phyloP scores from a whole-genome alignment of 2,888 invertebrate genomes.

The Nephrotoma flavescens region DNA sequence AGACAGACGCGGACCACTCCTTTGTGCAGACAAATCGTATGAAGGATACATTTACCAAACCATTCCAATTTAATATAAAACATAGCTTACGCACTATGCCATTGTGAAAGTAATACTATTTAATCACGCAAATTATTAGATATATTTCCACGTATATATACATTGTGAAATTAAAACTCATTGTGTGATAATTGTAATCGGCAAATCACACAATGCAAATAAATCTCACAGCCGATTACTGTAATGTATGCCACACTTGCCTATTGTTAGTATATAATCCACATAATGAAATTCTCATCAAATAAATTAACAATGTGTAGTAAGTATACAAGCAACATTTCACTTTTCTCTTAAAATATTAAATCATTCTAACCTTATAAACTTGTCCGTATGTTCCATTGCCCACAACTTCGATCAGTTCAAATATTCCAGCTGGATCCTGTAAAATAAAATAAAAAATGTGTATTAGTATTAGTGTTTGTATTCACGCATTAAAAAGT shows the following conservation, averaged over 20 bases:
- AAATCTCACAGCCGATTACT: not conserved
- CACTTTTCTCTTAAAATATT: not conserved
- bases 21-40: too few relatives aligned
- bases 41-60: too few relatives aligned
- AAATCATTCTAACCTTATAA: conserved; percentile 66
- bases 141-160: not conserved
- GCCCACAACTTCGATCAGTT: conserved; percentile 98
- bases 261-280: not conserved
- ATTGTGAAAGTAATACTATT: not conserved
- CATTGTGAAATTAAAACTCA: not conserved
- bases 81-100: not conserved
- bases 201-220: not conserved
- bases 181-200: not conserved
- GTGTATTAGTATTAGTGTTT: not conserved
- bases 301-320: not conserved
- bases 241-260: not conserved
- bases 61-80: not conserved
- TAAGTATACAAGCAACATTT: not conserved
- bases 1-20: too few relatives aligned
- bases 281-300: not conserved
- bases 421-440: conserved; percentile 99
- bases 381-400: conserved; percentile 99
- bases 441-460: conserved; percentile 38
- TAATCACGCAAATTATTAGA: not conserved
- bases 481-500: not conserved